Base-by-base conservation (phyloP, 2,113 vertebrate genomes). In the Lutjanus erythropterus region DNA sequence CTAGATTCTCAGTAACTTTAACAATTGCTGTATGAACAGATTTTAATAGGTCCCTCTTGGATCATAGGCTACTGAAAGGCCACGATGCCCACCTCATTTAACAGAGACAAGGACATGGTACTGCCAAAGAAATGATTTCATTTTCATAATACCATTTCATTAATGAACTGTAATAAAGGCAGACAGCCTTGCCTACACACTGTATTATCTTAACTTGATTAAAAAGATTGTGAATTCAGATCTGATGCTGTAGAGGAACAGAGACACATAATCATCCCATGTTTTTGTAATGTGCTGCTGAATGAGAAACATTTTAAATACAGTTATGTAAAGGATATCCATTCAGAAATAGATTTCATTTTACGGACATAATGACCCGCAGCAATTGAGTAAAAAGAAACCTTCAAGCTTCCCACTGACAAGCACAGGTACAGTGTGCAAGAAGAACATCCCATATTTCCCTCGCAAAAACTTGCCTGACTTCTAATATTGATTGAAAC, bases 1-100 rank as follows among this genome's bases (percentile, higher is more conserved):
- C 89, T 71, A 71, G 83, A 89, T 71, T 83, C 83, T 68, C 79
- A 67, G 86, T 74, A 91, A 89, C 84, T 91, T 89, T 84, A 88
- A 88, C 90, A 91, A 83, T 83, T 71, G 83, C 86, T 81, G 84
- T 90, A 84, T 80, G 92, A 89, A 85, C 84, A 79, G 75, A 85
- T 90, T 92, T 93, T 94, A 94, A 93, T 91, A 83, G 84, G 83
- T 90, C 89, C 87, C 92, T 81, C 60, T 85, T 89, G 89, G 87
- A 91, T 89, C 86, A 85, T 71, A 73, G 91, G 72, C 75, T 81
- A 82, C 76, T 35, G 73, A 92, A 93, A 90, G 91, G 87, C 89
- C 88, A 89, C 70, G 44, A 66, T 83, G 73, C 68, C 66, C 74
- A 79, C 55, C 88, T 92, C 86, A 92, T 91, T 90, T 92, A 92